Conservation (phyloP, 2,113 vertebrate genomes). For the Platysternon megacephalum region DNA sequence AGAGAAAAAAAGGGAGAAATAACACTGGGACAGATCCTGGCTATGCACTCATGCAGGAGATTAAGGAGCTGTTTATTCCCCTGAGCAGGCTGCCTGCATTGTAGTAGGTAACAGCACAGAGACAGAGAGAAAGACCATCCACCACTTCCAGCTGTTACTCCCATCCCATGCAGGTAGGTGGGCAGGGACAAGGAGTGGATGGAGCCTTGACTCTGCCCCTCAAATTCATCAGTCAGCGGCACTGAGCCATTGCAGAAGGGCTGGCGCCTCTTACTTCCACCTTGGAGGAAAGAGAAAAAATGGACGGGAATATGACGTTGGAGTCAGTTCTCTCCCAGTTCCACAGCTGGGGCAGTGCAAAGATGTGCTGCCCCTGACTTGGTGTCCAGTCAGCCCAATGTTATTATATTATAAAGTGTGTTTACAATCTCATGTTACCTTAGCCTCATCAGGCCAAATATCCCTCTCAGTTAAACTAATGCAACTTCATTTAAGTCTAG, state of each 20-base stretch:
- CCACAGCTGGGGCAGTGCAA: accelerated
- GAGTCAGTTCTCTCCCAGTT: accelerated
- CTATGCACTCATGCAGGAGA: not conserved
- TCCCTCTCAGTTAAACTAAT: not conserved
- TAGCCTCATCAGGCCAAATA: not conserved
- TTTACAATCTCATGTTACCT: not conserved
- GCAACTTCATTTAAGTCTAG: not conserved
- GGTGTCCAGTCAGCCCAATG: not conserved
- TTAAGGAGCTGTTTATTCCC: not conserved
- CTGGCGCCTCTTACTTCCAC: not conserved
- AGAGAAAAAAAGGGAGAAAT: not conserved
- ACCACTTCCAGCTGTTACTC: not conserved
- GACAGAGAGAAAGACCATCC: not conserved
- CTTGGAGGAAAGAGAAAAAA: not conserved
- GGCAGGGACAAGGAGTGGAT: not conserved
- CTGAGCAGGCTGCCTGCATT: not conserved
- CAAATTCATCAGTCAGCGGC: not conserved
- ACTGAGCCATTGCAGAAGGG: not conserved
- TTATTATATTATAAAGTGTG: not conserved
- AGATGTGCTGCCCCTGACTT: not conserved
- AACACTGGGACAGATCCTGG: not conserved
- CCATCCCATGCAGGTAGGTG: not conserved
- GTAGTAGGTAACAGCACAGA: not conserved
- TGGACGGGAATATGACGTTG: not conserved
- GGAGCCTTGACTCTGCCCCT: not conserved